Base-by-base conservation (phyloP, 2,113 vertebrate species). In the Eretmochelys imbricata region DNA sequence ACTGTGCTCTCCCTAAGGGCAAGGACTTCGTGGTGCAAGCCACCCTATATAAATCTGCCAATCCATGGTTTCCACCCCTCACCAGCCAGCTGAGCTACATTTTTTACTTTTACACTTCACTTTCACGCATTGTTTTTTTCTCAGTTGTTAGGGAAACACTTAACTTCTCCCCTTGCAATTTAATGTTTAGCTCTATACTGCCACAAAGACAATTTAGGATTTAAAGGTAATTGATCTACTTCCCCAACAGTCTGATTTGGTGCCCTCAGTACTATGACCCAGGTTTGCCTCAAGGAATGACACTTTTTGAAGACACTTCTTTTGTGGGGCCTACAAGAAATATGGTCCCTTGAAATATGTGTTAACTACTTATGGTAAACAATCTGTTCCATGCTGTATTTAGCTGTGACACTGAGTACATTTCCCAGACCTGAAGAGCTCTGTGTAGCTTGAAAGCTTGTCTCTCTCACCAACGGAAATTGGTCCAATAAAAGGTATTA, bases 121-220 rank as follows among this genome's bases (percentile, higher is more conserved):
- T 94, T 96, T 95, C 69, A 82, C 51, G 90, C 88, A 92, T 54
- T 78, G 46, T 3, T 94, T 87, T 55, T 88, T 97, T 94, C 95
- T 80, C 93, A 94, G 98, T 98, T 98, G 97, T 95, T 98, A 98
- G 96, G 98, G 98, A 97, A 98, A 98, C 97, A 48, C 89, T 88
- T 55, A 80, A 85, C 91, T 93, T 95, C 96, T 96, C 89, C 94
- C 91, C 87, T 89, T 96, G 84, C 94, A 92, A 88, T 91, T 95
- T 76, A 46, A 54, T 51, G 85, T 89, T 95, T 96, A 97, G 89
- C 65, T 93, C 82, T 87, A 85, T 65, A 93, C 97, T 95, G 96
- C 95, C 96, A 91, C 79, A 95, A 84, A 79, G 89, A 83, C 81
- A 82, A 51, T 93, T 96, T 90, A 54, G 17, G 38, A 84, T 96